Evolutionary conservation across 64 coral and sea anemone species (phyloP), one percentile per base, ranked within the genome.

Genomic region (Trachythela sp.): DNA sequence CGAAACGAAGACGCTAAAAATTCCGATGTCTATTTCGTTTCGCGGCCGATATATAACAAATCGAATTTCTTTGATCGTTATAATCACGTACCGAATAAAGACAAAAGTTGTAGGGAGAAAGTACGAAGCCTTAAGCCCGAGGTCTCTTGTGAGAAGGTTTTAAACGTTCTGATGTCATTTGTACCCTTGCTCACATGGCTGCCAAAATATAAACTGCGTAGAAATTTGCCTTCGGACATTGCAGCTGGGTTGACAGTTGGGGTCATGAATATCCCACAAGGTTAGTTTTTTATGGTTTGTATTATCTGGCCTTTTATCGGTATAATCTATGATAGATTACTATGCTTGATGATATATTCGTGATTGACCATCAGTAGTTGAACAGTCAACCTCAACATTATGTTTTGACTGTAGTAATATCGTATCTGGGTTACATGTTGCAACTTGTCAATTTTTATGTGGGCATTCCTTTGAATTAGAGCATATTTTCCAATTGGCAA

Each of bases 221-320:
- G 11, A 35, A 36, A 36, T 80, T 36, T 80, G 2, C 75, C 75
- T 80, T 13, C 20, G 33, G 75, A 80, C 75, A 15, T 80, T 80
- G 75, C 75, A 38, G 75, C 33, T 39, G 75, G 75, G 11, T 80
- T 80, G 30, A 80, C 75, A 17, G 75, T 80, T 36, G 75, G 75
- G 15, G 75, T 80, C 26, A 80, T 80, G 75, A 80, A 80, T 22
- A 80, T 80, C 34, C 75, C 75, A 80, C 75, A 80, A 80, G 75
- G 75, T 80, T 17, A 80, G 75, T 80, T 20, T 37, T n/a, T n/a
- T n/a, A n/a, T n/a, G n/a, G n/a, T n/a, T n/a, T n/a, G n/a, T n/a
- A n/a, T n/a, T 20, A 9, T 22, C 30, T 4, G 10, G 7, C 75
- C 24, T 64, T 26, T 2, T 64, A 27, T 64, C 26, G 56, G 56